Evolutionary conservation across 2,797 vertebrate genomes (phyloP), one percentile per base, ranked within the genome.

Genomic region (Poecilia wingei): DNA sequence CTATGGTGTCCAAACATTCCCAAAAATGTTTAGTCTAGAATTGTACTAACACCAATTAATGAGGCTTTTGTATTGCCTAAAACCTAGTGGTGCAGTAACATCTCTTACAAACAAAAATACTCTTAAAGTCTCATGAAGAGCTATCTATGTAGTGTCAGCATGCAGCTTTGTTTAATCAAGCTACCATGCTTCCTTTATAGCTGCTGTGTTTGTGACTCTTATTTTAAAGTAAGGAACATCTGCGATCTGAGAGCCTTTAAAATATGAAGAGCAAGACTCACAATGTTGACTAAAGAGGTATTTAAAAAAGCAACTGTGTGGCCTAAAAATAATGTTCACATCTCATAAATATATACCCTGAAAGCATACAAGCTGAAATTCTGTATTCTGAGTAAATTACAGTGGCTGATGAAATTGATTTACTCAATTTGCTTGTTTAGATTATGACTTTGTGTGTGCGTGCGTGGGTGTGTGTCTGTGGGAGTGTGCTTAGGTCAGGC

Each of bases 401-500:
- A 72, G 43, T 31, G 49, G 59, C 28, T 53, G 33, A 41, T 39
- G 3, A 39, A 22, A 68, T 13, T 68, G 36, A 41, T 39, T 64
- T 39, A 25, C 20, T 39, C 68, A 66, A 61, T 28, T 36, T 69
- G 71, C 43, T 76, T 84, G 66, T 85, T 84, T 45, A 49, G 72
- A 25, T 79, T 83, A 36, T 76, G 85, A 79, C 25, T 31, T 83
- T 80, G n/a, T 59, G 28, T 16, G 55, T 59, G 57, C 74, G 76
- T 64, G 51, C 72, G 57, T 41, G 72, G 36, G 36, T 72, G 51
- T 80, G 74, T 69, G 28, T 49, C 31, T 71, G 76, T 74, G 45
- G 64, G 75, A 46, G 47, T 66, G 61, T 70, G 82, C 74, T 78
- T 73, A 79, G n/a, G 79, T 78, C 78, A 78, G 69, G 72, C 83